A percentile compares a stretch with the other conserved stretches of the same genome.
phyloP scores from a whole-genome alignment of 1,140 invertebrate species.

The Glossosoma conforme region DNA sequence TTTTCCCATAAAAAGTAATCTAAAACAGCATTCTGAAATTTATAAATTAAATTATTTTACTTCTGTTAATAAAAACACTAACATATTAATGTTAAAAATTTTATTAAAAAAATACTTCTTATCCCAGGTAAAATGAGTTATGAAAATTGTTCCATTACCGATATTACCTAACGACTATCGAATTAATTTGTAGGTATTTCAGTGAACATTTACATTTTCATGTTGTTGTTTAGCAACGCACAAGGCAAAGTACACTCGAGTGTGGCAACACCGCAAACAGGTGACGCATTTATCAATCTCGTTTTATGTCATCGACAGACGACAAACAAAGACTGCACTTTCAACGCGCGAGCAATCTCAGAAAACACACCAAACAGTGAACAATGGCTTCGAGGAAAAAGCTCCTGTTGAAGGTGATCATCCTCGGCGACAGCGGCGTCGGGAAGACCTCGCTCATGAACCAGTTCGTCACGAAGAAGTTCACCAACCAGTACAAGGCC shows the following conservation, averaged over 20 bases:
- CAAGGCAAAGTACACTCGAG: conserved; percentile 11
- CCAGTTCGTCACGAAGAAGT: conserved; percentile 99
- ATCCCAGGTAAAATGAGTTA: too few species aligned
- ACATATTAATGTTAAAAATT: too few species aligned
- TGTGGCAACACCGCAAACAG: conserved; percentile 41
- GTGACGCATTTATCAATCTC: conserved; percentile 51
- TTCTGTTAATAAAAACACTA: too few species aligned
- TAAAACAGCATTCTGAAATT: too few species aligned
- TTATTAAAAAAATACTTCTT: too few species aligned
- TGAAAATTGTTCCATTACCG: too few species aligned
- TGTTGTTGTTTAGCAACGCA: not conserved
- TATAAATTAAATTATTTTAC: too few species aligned
- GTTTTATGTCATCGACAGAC: conserved; percentile 42
- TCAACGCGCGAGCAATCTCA: conserved; percentile 16
- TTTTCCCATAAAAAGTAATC: too few species aligned
- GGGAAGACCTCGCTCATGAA: conserved; percentile 99
- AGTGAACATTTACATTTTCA: too few species aligned
- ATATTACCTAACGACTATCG: too few species aligned
- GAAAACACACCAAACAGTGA: too few species aligned
- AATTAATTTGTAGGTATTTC: too few species aligned
- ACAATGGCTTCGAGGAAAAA: conserved; percentile 92
- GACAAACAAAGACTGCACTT: conserved; percentile 27
- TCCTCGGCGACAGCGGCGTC: conserved; percentile 95
- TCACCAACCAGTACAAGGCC: conserved; percentile 99
- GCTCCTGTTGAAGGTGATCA: conserved; percentile 94